Percentiles rank a stretch among this genome's conserved stretches.
These are phyloP conservation scores for Rhinogobio ventralis DNA, from an alignment of 2,797 vertebrate species.

Conservation along the genomic window DNA sequence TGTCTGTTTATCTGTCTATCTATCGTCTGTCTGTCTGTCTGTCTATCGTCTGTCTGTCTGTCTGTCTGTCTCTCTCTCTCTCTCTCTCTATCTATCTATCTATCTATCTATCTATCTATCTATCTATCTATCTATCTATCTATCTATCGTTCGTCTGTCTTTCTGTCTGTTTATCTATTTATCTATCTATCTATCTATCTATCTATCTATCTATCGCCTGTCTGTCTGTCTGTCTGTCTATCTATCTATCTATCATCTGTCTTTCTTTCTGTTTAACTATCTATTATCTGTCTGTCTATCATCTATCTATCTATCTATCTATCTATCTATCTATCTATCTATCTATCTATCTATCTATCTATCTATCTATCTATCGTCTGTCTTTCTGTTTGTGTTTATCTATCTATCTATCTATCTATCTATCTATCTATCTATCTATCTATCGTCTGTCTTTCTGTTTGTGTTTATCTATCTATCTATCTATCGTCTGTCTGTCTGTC, in stretches of 20 bases:
- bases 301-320: neutral
- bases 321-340: accelerated
- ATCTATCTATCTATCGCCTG: neutral
- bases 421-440: neutral
- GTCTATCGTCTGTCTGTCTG: neutral
- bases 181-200: neutral
- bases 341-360: accelerated
- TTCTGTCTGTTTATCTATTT: too few relatives aligned
- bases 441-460: accelerated
- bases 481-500: accelerated
- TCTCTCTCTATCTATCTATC: accelerated
- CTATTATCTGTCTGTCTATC: neutral
- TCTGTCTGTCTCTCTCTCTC: too few relatives aligned
- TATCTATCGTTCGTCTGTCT: too few relatives aligned
- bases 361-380: neutral
- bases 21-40: neutral
- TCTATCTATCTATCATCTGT: neutral
- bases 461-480: accelerated
- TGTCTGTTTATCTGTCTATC: neutral
- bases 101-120: too few relatives aligned
- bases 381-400: neutral
- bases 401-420: neutral
- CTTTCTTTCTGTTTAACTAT: accelerated
- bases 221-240: neutral
- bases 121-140: accelerated